phyloP scores from a whole-genome alignment of 2,113 vertebrate species.

The Hystrix brachyura region DNA sequence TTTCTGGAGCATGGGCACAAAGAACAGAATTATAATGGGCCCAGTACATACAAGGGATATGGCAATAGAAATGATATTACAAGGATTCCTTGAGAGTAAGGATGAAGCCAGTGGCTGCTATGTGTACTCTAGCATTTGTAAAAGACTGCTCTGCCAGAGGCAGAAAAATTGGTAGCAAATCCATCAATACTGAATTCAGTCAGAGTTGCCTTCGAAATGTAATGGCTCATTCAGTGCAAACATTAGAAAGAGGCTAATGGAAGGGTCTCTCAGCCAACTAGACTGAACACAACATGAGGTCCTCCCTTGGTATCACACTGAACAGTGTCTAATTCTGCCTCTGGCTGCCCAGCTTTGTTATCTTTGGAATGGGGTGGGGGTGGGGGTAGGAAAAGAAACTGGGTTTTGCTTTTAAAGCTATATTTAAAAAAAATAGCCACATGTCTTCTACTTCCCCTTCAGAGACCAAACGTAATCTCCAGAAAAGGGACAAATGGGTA shows the following conservation, averaged over 20 bases:
- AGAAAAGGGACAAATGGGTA: slow-evolving; percentile 56
- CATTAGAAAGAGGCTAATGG: slow-evolving; percentile 77
- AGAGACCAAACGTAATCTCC: slow-evolving; percentile 48
- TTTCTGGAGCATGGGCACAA: slow-evolving; percentile 34
- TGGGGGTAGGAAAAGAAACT: background rate
- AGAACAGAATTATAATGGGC: slow-evolving; percentile 57
- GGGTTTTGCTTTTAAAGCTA: slow-evolving; percentile 13
- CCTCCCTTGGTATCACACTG: slow-evolving; percentile 61
- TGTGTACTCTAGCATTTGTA: slow-evolving; percentile 69
- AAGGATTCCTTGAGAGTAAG: slow-evolving; percentile 46
- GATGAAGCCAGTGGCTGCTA: slow-evolving; percentile 70
- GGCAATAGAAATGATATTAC: slow-evolving; percentile 50
- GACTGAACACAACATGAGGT: slow-evolving; percentile 78
- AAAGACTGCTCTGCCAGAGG: slow-evolving; percentile 73
- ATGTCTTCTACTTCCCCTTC: slow-evolving; percentile 21
- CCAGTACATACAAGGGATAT: slow-evolving; percentile 17
- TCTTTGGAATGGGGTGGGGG: background rate
- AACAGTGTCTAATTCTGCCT: slow-evolving; percentile 79
- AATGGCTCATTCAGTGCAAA: slow-evolving; percentile 80
- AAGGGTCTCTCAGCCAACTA: slow-evolving; percentile 70
- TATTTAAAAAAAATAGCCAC: background rate
- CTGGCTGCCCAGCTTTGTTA: slow-evolving; percentile 43
- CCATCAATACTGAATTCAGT: slow-evolving; percentile 79
- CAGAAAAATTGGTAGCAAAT: slow-evolving; percentile 78
- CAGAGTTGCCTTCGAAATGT: slow-evolving; percentile 74